A percentile compares a stretch with the other conserved stretches of the same genome.
Conservation (phyloP, 2,113 vertebrate species). For the Barbus barbus region DNA sequence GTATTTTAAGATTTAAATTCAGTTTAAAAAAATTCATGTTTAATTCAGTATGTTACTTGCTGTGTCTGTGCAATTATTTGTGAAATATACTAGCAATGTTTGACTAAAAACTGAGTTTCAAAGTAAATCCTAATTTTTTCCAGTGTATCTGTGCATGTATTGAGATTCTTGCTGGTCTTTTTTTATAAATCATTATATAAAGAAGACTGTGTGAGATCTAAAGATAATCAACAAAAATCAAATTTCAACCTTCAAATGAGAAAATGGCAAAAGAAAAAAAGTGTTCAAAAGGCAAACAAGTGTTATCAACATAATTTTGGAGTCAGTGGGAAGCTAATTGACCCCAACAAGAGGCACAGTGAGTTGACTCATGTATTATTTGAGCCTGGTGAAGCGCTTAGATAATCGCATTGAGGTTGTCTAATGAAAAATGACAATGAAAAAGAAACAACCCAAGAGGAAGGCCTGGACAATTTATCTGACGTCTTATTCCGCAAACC, state of each 20-base stretch:
- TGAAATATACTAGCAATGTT: neutral
- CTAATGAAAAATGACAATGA: conserved; percentile 19
- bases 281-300: conserved; percentile 4
- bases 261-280: neutral
- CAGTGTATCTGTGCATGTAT: neutral
- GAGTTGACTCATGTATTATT: conserved; percentile 37
- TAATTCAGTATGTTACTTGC: neutral
- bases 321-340: conserved; percentile 44
- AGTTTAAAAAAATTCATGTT: too few relatives aligned
- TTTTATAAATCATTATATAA: neutral
- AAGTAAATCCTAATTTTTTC: neutral
- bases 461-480: neutral
- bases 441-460: conserved; percentile 16
- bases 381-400: conserved; percentile 41
- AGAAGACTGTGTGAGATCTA: neutral
- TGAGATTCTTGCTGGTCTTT: neutral
- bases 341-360: conserved; percentile 36
- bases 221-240: neutral
- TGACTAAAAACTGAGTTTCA: neutral
- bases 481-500: neutral
- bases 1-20: too few relatives aligned
- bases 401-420: conserved; percentile 31
- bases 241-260: neutral
- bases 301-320: conserved; percentile 19
- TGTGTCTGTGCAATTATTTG: neutral